Percentiles rank a stretch among this genome's conserved stretches.
Conservation (phyloP, 2,888 invertebrate species). For the Mimachlamys varia region DNA sequence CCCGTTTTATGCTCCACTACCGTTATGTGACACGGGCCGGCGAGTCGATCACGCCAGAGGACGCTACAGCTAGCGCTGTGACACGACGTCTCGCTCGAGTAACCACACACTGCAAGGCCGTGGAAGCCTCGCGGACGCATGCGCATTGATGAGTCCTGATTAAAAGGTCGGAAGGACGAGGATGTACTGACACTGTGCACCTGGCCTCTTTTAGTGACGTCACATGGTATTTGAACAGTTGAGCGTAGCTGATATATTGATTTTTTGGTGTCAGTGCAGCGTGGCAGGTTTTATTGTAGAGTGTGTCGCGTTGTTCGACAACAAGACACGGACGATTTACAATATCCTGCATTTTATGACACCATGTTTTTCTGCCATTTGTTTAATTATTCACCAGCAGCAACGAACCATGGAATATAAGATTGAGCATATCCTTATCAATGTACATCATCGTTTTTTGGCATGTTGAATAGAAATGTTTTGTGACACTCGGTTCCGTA, state of each 20-base stretch:
- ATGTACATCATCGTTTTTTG: background rate
- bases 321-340: slow-evolving; percentile 28
- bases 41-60: slow-evolving; percentile 1
- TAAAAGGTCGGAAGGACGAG: background rate
- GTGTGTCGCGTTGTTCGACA: background rate
- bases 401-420: background rate
- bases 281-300: slow-evolving; percentile 29
- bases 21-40: slow-evolving; percentile 31
- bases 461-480: background rate
- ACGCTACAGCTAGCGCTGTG: slow-evolving; percentile 18
- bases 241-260: slow-evolving; percentile 14
- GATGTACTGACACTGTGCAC: slow-evolving; percentile 28
- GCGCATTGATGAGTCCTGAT: background rate
- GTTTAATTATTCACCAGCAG: background rate
- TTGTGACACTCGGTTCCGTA: background rate
- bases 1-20: slow-evolving; percentile 7
- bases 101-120: background rate
- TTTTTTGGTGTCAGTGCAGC: slow-evolving; percentile 1
- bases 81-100: slow-evolving; percentile 11
- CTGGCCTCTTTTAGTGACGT: slow-evolving; percentile 24
- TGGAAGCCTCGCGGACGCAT: background rate
- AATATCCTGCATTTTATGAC: background rate
- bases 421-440: background rate
- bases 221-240: background rate
- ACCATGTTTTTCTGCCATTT: slow-evolving; percentile 31